Base-by-base conservation (phyloP, 1,140 invertebrate genomes). In the Sycophila sp. region DNA sequence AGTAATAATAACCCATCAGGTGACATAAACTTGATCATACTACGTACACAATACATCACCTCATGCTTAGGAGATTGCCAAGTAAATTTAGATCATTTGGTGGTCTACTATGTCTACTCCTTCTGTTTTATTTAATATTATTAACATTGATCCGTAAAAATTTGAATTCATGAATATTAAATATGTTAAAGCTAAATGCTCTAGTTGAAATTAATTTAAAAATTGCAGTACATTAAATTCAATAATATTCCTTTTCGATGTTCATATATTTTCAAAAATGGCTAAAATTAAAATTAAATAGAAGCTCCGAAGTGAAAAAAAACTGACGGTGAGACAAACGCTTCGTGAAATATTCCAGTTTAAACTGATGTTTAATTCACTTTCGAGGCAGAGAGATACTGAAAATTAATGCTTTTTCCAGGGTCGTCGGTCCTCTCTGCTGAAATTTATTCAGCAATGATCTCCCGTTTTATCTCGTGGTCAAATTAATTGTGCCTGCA, bases 321-420 rank as follows among this genome's bases (percentile, higher is more conserved):
- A 32, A 1, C 2, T 15, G n/a, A 55, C 15, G 22, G 6, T 11
- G 40, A 45, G 53, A 24, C 24, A 49, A 42, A 22, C 17, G 19
- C 0, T 32, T 32, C 64, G 10, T 59, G 32, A 68, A 68, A 68
- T 69, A 69, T 62, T 55, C 34, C 45, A 40, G n/a, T 62, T 69
- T 69, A 36, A 69, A 69, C 55, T 42, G 56, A 69, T 55, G 58
- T 62, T 62, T 53, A 69, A 69, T 69, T 62, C 58, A 62, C 34
- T 69, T 55, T 59, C 55, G 11, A 49, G 65, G 10, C 19, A 28
- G 28, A 10, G 36, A 56, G 53, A 67, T 67, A 67, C 65, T 24
- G 65, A 47, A 58, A 67, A 69, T 69, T 59, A 60, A 69, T 69
- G 56, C 38, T 40, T 51, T 68, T 59, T 49, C 66, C 53, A 34